A percentile compares a stretch with the other conserved stretches of the same genome.
Evolutionary conservation across 2,113 vertebrate genomes (phyloP).

Genomic region (Pipra filicauda): DNA sequence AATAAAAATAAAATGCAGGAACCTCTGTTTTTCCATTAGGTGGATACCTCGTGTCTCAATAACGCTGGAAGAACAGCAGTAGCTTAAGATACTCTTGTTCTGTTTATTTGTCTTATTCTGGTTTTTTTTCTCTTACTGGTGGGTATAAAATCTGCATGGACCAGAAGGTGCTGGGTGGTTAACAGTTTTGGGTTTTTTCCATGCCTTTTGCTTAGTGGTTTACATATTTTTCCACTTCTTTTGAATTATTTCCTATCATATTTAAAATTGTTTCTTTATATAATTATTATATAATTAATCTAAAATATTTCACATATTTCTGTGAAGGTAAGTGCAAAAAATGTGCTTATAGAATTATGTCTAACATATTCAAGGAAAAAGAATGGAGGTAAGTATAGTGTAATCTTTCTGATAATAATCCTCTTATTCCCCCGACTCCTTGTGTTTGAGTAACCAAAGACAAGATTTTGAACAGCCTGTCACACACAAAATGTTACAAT

Average conservation of each 20-base stretch:
- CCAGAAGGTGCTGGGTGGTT: neutral
- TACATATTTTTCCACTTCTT: neutral
- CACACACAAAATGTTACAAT: neutral
- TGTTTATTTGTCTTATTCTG: neutral
- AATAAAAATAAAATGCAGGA: neutral
- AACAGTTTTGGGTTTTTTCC: neutral
- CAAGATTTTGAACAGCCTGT: neutral
- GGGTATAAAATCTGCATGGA: neutral
- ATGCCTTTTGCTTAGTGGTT: neutral
- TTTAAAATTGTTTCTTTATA: neutral
- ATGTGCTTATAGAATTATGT: neutral
- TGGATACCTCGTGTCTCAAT: neutral
- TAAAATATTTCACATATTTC: neutral
- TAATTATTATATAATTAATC: neutral
- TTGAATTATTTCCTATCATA: neutral
- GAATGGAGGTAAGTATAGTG: neutral
- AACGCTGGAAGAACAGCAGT: neutral
- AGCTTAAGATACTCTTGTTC: neutral
- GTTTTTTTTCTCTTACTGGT: neutral
- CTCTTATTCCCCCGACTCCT: neutral
- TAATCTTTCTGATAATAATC: constrained; percentile 9
- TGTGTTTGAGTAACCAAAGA: neutral
- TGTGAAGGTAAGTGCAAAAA: neutral
- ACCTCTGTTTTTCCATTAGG: neutral
- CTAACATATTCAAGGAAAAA: neutral